These are phyloP conservation scores for Hypena proboscidalis DNA, from an alignment of 2,888 invertebrate species.

Conservation along the genomic window DNA sequence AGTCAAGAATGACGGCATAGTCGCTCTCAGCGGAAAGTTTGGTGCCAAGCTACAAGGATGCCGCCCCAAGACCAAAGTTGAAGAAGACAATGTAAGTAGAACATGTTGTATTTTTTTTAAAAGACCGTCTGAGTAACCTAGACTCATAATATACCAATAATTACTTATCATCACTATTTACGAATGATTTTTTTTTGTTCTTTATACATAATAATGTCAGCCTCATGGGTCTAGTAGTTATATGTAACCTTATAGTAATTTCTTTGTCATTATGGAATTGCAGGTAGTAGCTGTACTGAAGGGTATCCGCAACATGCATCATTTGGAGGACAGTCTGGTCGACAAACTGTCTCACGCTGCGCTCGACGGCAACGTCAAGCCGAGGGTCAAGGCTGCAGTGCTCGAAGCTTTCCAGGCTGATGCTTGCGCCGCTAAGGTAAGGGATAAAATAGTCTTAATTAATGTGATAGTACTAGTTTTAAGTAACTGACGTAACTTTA, in stretches of 20 bases:
- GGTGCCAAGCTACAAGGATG: slow-evolving; percentile 88
- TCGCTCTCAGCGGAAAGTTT: slow-evolving; percentile 87
- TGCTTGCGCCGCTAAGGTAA: slow-evolving; percentile 86
- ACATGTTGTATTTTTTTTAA: background rate
- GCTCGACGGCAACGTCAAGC: slow-evolving; percentile 84
- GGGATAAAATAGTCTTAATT: background rate
- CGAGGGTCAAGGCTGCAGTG: slow-evolving; percentile 91
- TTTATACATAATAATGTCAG: too few species aligned
- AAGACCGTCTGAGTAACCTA: background rate
- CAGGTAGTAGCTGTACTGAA: slow-evolving; percentile 90
- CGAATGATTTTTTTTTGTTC: too few species aligned
- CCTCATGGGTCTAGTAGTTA: too few species aligned
- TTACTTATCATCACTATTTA: too few species aligned
- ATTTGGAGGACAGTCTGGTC: slow-evolving; percentile 86
- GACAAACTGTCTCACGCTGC: slow-evolving; percentile 87
- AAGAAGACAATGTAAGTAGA: slow-evolving; percentile 86
- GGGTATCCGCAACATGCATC: slow-evolving; percentile 91
- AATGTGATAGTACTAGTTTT: too few species aligned
- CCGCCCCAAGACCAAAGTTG: slow-evolving; percentile 86
- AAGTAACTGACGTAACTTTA: too few species aligned
- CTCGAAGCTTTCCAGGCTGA: slow-evolving; percentile 91
- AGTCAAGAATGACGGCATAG: slow-evolving; percentile 81
- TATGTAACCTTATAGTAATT: background rate
- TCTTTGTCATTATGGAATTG: background rate
- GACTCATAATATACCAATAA: background rate